Evolutionary conservation across 2,797 vertebrate genomes (phyloP).

Genomic region (Periophthalmus magnuspinnatus): DNA sequence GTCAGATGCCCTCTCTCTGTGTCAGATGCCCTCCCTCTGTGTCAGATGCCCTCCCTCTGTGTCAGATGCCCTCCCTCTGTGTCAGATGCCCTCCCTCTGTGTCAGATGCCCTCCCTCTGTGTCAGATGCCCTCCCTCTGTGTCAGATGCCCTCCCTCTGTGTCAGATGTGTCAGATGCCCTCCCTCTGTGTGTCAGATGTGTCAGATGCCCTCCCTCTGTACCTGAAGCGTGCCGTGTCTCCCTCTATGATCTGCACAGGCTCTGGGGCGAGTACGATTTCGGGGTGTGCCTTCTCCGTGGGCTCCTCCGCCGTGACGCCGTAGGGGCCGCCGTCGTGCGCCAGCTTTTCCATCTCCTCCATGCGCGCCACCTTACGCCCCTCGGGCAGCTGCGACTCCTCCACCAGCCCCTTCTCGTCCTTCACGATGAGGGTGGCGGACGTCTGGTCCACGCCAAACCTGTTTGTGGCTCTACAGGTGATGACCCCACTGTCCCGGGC

Average conservation of each 20-base stretch:
- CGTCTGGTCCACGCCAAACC: conserved; percentile 94
- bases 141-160: background rate
- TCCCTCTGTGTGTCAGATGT: background rate
- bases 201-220: background rate
- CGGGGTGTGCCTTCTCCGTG: conserved; percentile 90
- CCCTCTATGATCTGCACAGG: conserved; percentile 88
- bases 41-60: background rate
- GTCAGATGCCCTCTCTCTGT: background rate
- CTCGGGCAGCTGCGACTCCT: conserved; percentile 93
- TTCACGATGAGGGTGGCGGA: conserved; percentile 94
- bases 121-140: background rate
- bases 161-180: background rate
- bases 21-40: background rate
- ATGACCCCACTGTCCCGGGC: conserved; percentile 96
- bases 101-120: background rate
- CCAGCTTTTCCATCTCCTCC: conserved; percentile 91
- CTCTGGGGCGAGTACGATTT: conserved; percentile 93
- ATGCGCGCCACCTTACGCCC: conserved; percentile 88
- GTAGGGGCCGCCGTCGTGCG: conserved; percentile 86
- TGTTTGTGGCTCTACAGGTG: conserved; percentile 95
- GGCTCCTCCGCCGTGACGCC: conserved; percentile 84
- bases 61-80: background rate
- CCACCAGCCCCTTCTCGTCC: conserved; percentile 96
- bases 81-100: background rate
- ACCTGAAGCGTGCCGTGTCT: conserved; percentile 87